Evolutionary conservation across 1,140 invertebrate species (phyloP), one percentile per base, ranked within the genome.

Genomic region (Eriosoma lanigerum): DNA sequence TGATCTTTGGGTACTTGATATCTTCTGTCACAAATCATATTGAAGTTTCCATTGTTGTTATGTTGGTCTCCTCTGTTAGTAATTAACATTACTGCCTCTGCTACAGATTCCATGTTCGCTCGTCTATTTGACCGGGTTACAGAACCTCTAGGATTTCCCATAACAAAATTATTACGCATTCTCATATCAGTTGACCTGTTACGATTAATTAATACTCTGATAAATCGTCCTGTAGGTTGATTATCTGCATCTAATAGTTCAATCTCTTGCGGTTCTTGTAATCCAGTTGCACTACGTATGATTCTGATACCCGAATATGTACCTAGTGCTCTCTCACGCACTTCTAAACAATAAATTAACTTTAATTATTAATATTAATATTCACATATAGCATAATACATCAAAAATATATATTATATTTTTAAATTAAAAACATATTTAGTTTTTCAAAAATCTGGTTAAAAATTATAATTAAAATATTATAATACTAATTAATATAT

Each of bases 291-390:
- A 32, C 68, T 81, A 17, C 81, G 78, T 38, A 83, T 60, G 10
- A 82, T 82, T 17, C 80, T 66, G 15, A 82, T 84, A 85, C 85
- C 87, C 48, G 75, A 60, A 78, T 78, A 78, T 60, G 75, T 62
- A 19, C 75, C 75, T 62, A 78, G 60, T 48, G 62, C 24, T 26
- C 75, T 12, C 9, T 78, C 75, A 26, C 75, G 75, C 19, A 56
- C 75, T 62, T 78, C 75, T 78, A 62, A 46, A 60, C 17, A 38
- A 78, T 26, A 0, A 56, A 24, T 75, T 24, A 62, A 21, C 13
- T 21, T 19, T 46, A 29, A 12, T 24, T 60, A 44, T 60, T 12
- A 60, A 46, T 13, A 66, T 66, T 60, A 62, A 50, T 2, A n/a
- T n/a, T n/a, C n/a, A n/a, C n/a, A n/a, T n/a, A n/a, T n/a, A n/a